A percentile compares a stretch with the other conserved stretches of the same genome.
Conservation (phyloP, 2,113 vertebrate species). For the Tichodroma muraria region DNA sequence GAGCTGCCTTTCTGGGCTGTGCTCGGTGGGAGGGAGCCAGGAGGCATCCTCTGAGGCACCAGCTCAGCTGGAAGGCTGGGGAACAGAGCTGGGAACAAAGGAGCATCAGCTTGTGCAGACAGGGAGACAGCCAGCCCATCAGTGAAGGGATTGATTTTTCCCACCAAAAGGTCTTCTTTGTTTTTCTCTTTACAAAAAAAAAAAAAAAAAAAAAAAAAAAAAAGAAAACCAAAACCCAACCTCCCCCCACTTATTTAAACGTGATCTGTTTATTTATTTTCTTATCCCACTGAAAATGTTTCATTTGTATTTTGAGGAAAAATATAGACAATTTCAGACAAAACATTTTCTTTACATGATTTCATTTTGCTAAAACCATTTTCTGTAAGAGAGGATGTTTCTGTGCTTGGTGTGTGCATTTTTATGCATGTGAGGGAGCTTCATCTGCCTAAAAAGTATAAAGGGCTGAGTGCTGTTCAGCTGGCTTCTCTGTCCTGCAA, state of each 20-base stretch:
- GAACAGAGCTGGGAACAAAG: conserved; percentile 38
- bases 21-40: background rate
- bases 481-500: background rate
- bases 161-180: conserved; percentile 33
- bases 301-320: background rate
- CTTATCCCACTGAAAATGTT: background rate
- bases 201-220: background rate
- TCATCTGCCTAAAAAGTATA: background rate
- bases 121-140: conserved; percentile 37
- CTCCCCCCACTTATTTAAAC: background rate
- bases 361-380: background rate
- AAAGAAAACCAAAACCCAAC: no score
- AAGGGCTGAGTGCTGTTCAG: background rate
- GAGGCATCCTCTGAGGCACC: conserved; percentile 33
- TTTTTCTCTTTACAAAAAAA: background rate
- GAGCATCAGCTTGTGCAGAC: conserved; percentile 16
- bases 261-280: background rate
- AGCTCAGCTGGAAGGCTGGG: conserved; percentile 39
- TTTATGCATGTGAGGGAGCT: background rate
- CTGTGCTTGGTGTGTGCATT: background rate
- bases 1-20: background rate
- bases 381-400: background rate
- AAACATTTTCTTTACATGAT: background rate
- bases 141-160: conserved; percentile 40
- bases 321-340: background rate